Base-by-base conservation (phyloP, 2,888 invertebrate species). In the Caenorhabditis doughertyi region DNA sequence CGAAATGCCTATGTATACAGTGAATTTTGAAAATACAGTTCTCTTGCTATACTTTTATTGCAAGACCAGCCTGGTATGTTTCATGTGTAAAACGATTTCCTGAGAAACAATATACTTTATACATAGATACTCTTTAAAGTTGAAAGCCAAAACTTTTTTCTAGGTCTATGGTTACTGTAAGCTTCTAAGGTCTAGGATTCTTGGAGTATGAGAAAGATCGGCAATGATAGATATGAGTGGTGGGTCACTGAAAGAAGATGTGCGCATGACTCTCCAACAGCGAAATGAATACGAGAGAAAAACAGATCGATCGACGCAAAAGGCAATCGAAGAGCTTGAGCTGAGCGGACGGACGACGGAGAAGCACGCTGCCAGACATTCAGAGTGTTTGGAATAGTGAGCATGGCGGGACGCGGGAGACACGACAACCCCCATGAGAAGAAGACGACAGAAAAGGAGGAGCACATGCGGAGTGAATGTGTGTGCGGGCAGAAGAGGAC, bases 231-330 rank as follows among this genome's bases (percentile, higher is more conserved):
- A 23, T 49, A 49, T 47, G 11, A 44, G 62, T 39, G n/a, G 2
- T 21, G 23, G 47, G 56, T 44, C 29, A 44, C 44, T 5, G 39
- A 27, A 18, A 64, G 44, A 65, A 65, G 74, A 74, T 74, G 74
- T 56, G 65, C 74, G 23, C 64, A 56, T 77, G 27, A 65, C 56
- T 72, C 25, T 21, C 21, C 35, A 53, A 18, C 21, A 47, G 23
- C n/a, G 42, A 55, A 55, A 32, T 35, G 65, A 51, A 35, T 32
- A 51, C n/a, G 21, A 60, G 72, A 71, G 51, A 64, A 65, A 71
- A 65, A 81, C 74, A 79, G 83, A 73, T 83, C 77, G 73, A 79
- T 77, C 77, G 82, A 68, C 65, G 72, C 44, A 53, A 62, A 80
- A 58, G 74, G 80, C 65, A 76, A 77, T 68, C 68, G 74, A 73